phyloP scores from a whole-genome alignment of 2,797 vertebrate species.

The Pteronotus mesoamericanus region DNA sequence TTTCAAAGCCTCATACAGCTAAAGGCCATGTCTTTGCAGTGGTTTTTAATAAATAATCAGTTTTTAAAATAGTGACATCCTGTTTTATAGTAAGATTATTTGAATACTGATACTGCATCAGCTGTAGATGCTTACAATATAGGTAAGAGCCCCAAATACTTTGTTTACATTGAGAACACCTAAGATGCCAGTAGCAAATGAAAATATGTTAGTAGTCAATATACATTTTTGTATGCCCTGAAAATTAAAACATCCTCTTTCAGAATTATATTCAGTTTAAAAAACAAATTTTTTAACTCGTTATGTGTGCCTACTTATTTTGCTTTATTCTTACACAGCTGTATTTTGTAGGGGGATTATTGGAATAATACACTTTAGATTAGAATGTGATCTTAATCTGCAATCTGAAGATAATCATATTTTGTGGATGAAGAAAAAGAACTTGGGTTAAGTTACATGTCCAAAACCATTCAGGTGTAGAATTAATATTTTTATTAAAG shows the following conservation, averaged over 20 bases:
- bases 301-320: conserved; percentile 33
- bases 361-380: conserved; percentile 6
- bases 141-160: conserved; percentile 31
- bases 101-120: conserved; percentile 48
- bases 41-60: conserved; percentile 56
- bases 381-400: conserved; percentile 18
- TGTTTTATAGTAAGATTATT: conserved; percentile 28
- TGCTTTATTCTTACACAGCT: conserved; percentile 47
- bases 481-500: conserved; percentile 39
- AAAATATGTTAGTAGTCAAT: conserved; percentile 22
- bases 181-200: background rate
- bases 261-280: conserved; percentile 30
- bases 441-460: conserved; percentile 21
- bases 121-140: background rate
- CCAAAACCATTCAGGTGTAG: background rate
- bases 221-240: conserved; percentile 15
- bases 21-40: conserved; percentile 48
- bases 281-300: conserved; percentile 21
- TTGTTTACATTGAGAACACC: conserved; percentile 35
- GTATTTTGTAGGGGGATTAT: conserved; percentile 22
- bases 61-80: conserved; percentile 56
- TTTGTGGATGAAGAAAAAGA: conserved; percentile 24
- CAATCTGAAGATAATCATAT: background rate
- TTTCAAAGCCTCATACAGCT: conserved; percentile 48
- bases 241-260: conserved; percentile 41